A percentile compares a stretch with the other conserved stretches of the same genome.
These are phyloP conservation scores for Erynnis tages DNA, from an alignment of 2,888 invertebrate genomes.

Conservation along the genomic window DNA sequence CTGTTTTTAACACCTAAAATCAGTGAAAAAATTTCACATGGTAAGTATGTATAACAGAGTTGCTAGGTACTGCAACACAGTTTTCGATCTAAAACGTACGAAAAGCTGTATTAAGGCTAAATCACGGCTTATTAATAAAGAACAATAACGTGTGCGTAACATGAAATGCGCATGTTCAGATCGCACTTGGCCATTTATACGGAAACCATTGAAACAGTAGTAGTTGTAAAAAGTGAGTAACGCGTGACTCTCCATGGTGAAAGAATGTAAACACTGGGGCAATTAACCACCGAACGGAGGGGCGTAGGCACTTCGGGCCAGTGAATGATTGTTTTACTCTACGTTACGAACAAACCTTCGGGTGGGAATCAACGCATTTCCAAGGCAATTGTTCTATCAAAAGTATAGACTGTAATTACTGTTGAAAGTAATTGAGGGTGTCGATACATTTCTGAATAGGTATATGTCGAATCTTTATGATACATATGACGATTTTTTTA, in stretches of 20 bases:
- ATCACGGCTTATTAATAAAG: not conserved
- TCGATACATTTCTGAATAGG: too few species aligned
- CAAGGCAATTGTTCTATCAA: not conserved
- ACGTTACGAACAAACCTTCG: slow-evolving; percentile 5
- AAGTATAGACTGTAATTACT: not conserved
- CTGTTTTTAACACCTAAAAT: too few species aligned
- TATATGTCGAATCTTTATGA: too few species aligned
- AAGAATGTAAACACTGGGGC: slow-evolving; percentile 62
- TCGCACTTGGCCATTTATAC: not conserved
- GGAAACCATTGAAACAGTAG: not conserved
- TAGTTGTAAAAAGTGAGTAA: slow-evolving; percentile 9
- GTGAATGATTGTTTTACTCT: slow-evolving; percentile 18
- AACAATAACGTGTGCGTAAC: too few species aligned
- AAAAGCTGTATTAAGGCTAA: too few species aligned
- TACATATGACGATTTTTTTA: too few species aligned
- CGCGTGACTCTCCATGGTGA: slow-evolving; percentile 68
- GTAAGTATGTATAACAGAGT: too few species aligned
- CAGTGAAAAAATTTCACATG: too few species aligned
- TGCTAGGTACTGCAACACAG: too few species aligned
- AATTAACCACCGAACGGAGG: slow-evolving; percentile 35
- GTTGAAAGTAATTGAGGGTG: too few species aligned
- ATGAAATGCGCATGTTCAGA: not conserved
- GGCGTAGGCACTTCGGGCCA: slow-evolving; percentile 9
- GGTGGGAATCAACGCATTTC: slow-evolving; percentile 1
- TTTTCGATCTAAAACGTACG: too few species aligned